Conservation (phyloP, 1,140 invertebrate species). For the Tenebrio molitor region DNA sequence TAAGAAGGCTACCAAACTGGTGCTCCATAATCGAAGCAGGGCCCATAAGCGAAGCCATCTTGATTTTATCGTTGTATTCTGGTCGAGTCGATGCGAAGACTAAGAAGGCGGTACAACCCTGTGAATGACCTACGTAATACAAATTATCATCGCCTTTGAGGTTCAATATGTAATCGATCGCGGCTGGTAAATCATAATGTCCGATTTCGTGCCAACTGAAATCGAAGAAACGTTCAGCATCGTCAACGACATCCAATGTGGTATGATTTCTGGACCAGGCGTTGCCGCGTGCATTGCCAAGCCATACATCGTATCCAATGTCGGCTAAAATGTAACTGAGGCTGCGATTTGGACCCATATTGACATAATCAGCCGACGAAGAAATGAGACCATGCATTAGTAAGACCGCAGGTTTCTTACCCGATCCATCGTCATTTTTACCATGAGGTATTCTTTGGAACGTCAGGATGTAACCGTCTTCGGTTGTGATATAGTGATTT, state of each 20-base stretch:
- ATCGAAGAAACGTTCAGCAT: slow-evolving; percentile 27
- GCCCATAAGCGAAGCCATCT: slow-evolving; percentile 70
- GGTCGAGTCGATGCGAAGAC: slow-evolving; percentile 69
- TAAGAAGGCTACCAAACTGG: slow-evolving; percentile 8
- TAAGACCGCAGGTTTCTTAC: slow-evolving; percentile 61
- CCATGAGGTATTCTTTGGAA: slow-evolving; percentile 75
- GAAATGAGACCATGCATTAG: slow-evolving; percentile 79
- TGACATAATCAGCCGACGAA: slow-evolving; percentile 68
- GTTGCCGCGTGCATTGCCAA: slow-evolving; percentile 71
- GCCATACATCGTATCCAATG: slow-evolving; percentile 77
- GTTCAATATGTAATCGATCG: slow-evolving; percentile 72
- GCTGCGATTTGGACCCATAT: slow-evolving; percentile 57
- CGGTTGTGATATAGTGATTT: slow-evolving; percentile 74
- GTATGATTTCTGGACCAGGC: slow-evolving; percentile 34
- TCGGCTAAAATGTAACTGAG: slow-evolving; percentile 73
- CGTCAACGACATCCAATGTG: slow-evolving; percentile 12
- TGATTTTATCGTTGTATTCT: slow-evolving; percentile 71
- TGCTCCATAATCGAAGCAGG: slow-evolving; percentile 69
- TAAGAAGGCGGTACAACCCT: slow-evolving; percentile 72
- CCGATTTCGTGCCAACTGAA: slow-evolving; percentile 74
- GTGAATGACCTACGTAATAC: slow-evolving; percentile 71
- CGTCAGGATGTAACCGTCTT: slow-evolving; percentile 79
- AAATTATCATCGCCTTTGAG: slow-evolving; percentile 67
- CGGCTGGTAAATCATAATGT: slow-evolving; percentile 73
- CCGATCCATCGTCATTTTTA: slow-evolving; percentile 52